Evolutionary conservation across 2,113 vertebrate species (phyloP).

Genomic region (Orycteropus afer): DNA sequence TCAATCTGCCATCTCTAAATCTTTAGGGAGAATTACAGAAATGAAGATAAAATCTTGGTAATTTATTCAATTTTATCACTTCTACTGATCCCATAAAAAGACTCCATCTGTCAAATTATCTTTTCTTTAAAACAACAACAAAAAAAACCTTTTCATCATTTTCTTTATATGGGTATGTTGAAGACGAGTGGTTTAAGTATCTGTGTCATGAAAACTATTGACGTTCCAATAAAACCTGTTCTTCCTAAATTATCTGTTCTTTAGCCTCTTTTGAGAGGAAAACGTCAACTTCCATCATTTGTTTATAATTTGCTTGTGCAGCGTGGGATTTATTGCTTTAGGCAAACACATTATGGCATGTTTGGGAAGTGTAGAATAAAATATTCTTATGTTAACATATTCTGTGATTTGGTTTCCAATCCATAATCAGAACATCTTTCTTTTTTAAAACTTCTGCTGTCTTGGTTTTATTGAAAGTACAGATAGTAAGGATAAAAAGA

Average conservation of each 20-base stretch:
- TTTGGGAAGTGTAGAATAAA: conserved; percentile 71
- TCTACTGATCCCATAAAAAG: conserved; percentile 81
- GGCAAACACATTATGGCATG: conserved; percentile 73
- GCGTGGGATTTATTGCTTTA: conserved; percentile 69
- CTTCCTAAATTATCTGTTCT: conserved; percentile 77
- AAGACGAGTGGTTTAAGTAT: conserved; percentile 77
- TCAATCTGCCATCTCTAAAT: conserved; percentile 81
- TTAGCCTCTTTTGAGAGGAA: conserved; percentile 72
- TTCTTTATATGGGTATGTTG: conserved; percentile 76
- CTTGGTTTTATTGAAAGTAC: conserved; percentile 66
- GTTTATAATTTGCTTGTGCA: conserved; percentile 72
- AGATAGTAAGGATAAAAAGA: conserved; percentile 32
- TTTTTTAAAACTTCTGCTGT: conserved; percentile 66
- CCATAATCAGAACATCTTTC: conserved; percentile 72
- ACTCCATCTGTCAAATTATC: conserved; percentile 83
- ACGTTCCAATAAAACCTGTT: conserved; percentile 79
- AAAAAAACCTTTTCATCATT: conserved; percentile 73
- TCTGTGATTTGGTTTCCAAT: conserved; percentile 75
- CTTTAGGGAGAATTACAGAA: conserved; percentile 79
- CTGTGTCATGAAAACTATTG: conserved; percentile 82
- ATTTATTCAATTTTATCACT: conserved; percentile 84
- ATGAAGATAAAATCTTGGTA: conserved; percentile 81
- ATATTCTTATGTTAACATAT: conserved; percentile 72
- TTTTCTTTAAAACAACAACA: conserved; percentile 68
- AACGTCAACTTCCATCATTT: conserved; percentile 69